Base-by-base conservation (phyloP, 2,113 vertebrate genomes). In the Silurus glanis region DNA sequence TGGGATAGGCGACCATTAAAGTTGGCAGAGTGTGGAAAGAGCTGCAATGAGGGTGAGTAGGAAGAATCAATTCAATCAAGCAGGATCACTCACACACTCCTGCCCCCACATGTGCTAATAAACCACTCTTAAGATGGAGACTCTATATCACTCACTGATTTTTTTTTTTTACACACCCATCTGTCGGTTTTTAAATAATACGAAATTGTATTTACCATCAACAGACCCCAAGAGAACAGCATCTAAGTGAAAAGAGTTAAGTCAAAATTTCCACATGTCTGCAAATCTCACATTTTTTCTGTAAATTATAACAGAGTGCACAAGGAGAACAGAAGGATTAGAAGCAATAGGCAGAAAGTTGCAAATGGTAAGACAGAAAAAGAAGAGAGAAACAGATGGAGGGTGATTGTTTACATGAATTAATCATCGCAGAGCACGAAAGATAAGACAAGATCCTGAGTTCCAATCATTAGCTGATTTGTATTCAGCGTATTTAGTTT, bases 41-140 rank as follows among this genome's bases (percentile, higher is more conserved):
- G 59, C 25, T 88, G 92, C 94, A 94, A 92, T 94, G 94, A 95
- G 94, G 90, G 92, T 89, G 88, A 92, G 88, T 83, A 59, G 86
- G 21, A 72, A 91, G 92, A 94, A 95, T 95, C 94, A 94, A 94
- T 95, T 91, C 92, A 94, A 94, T 95, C 93, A 94, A 91, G 76
- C 66, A 90, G 90, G 88, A 90, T 91, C 90, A 80, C 71, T 64
- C 62, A 55, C 89, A 89, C 87, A 88, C 87, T 80, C 82, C 83
- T 88, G 88, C 84, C 78, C 53, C 64, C 79, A 86, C 61, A 80
- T 82, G 1, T n/a, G 76, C 62, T 45, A 47, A 64, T 71, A 72
- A 85, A 79, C 61, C 75, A 17, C 16, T 17, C 49, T 23, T 45
- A 45, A 47, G 66, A 72, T 58, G 25, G 61, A 83, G 66, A 83